These are phyloP conservation scores for Ochlodes sylvanus DNA, from an alignment of 2,888 invertebrate species.

Conservation along the genomic window DNA sequence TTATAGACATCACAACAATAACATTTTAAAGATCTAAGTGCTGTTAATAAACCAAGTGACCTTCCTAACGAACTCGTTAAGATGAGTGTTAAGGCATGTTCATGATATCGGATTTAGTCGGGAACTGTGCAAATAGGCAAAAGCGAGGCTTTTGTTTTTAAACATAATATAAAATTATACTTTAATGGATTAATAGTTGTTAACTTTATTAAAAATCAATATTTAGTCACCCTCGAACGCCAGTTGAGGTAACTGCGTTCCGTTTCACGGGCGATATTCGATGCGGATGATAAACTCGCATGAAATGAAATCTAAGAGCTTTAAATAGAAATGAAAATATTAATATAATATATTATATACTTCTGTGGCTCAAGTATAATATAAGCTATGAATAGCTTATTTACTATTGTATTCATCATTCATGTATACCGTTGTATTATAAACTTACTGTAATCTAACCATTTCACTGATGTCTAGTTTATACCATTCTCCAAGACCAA, in stretches of 20 bases:
- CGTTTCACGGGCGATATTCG: slow-evolving; percentile 63
- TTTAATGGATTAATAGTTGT: slow-evolving; percentile 72
- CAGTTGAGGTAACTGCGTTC: slow-evolving; percentile 47
- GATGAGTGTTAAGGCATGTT: slow-evolving; percentile 64
- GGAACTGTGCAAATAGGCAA: slow-evolving; percentile 66
- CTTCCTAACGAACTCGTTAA: slow-evolving; percentile 70
- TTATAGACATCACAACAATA: slow-evolving; percentile 14
- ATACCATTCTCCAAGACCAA: slow-evolving; percentile 73
- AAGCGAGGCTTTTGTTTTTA: slow-evolving; percentile 78
- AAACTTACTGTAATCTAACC: slow-evolving; percentile 53
- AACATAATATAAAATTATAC: slow-evolving; percentile 65
- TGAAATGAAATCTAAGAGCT: slow-evolving; percentile 84
- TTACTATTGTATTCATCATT: slow-evolving; percentile 65
- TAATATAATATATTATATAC: slow-evolving; percentile 79
- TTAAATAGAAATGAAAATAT: slow-evolving; percentile 80
- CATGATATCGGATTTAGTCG: slow-evolving; percentile 50
- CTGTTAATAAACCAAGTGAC: slow-evolving; percentile 76
- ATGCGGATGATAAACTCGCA: slow-evolving; percentile 75
- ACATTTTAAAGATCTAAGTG: slow-evolving; percentile 49
- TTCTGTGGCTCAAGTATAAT: slow-evolving; percentile 81
- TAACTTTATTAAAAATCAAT: slow-evolving; percentile 65
- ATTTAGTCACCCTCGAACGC: slow-evolving; percentile 56
- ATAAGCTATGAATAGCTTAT: slow-evolving; percentile 81
- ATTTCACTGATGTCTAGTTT: slow-evolving; percentile 57
- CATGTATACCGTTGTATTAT: slow-evolving; percentile 64